Conservation (phyloP, 2,797 vertebrate genomes). For the Acipenser ruthenus region DNA sequence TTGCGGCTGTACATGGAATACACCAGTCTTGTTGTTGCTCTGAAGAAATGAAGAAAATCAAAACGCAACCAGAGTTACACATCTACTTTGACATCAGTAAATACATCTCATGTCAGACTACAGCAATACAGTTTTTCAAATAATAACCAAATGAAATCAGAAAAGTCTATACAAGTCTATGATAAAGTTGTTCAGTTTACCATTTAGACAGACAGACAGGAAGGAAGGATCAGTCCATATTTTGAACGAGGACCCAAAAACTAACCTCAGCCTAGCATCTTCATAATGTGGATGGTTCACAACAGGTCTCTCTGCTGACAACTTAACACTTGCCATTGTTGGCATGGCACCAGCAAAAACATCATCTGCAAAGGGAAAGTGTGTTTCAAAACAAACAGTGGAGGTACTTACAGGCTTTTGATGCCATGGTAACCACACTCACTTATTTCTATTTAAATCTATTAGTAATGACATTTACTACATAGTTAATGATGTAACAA, state of each 20-base stretch:
- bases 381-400: neutral
- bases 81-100: neutral
- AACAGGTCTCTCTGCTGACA: slow-evolving; percentile 78
- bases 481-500: too few relatives aligned
- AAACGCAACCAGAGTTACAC: neutral
- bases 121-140: too few relatives aligned
- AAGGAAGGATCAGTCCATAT: too few relatives aligned
- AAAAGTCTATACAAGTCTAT: too few relatives aligned
- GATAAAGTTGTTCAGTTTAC: too few relatives aligned
- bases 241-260: neutral
- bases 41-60: slow-evolving; percentile 32
- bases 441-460: too few relatives aligned
- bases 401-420: neutral
- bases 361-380: slow-evolving; percentile 56
- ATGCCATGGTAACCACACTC: too few relatives aligned
- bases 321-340: slow-evolving; percentile 94
- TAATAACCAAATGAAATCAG: too few relatives aligned
- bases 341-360: slow-evolving; percentile 97
- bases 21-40: slow-evolving; percentile 86
- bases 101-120: too few relatives aligned
- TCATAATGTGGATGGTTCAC: slow-evolving; percentile 97
- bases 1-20: slow-evolving; percentile 98
- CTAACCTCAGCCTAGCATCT: slow-evolving; percentile 84
- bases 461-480: too few relatives aligned
- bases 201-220: too few relatives aligned